Base-by-base conservation (phyloP, 2,797 vertebrate species). In the Sebastes matsubarae region DNA sequence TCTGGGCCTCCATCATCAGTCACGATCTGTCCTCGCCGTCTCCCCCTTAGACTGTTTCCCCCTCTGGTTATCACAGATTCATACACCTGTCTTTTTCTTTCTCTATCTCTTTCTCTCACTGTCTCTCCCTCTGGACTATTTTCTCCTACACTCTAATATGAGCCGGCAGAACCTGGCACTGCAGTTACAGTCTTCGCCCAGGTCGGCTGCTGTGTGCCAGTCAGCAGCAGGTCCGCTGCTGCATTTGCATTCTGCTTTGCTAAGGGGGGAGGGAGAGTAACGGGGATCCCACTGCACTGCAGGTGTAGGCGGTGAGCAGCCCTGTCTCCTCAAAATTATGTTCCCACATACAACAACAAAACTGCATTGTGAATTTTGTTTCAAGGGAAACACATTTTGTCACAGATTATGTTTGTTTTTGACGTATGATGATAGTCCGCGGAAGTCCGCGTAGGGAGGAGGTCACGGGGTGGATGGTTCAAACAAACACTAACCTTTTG, bases 281-380 rank as follows among this genome's bases (percentile, higher is more conserved):
- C 18, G 68, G 74, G 76, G 57, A 70, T 85, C 66, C 68, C 60
- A 2, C 73, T 79, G 84, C 84, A 81, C 81, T 87, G 88, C 87
- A 90, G 82, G 77, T 85, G 75, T 72, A 12, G 63, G 29, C 34
- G 68, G 42, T 10, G 73, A 46, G 27, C 42, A 46, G 42, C 42
- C 38, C 38, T 46, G 42, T 18, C 16, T 46, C 42, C 16, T 18
- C 6, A 46, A 46, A 18, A 46, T 46, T 0, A 46, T 16, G 42
- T 46, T 46, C 42, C 3, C 16, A 46, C 0, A 38, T 38, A 38
- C 36, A 38, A 18, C 42, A 16, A 46, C 42, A 46, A 46, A 46
- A 46, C 42, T 18, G 42, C 42, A 18, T 46, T 46, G 42, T 46
- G 42, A 18, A 46, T 46, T 46, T 38, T 2, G 36, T 13, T 38